These are phyloP conservation scores for Leucopsar rothschildi DNA, from an alignment of 2,113 vertebrate genomes.

Conservation along the genomic window DNA sequence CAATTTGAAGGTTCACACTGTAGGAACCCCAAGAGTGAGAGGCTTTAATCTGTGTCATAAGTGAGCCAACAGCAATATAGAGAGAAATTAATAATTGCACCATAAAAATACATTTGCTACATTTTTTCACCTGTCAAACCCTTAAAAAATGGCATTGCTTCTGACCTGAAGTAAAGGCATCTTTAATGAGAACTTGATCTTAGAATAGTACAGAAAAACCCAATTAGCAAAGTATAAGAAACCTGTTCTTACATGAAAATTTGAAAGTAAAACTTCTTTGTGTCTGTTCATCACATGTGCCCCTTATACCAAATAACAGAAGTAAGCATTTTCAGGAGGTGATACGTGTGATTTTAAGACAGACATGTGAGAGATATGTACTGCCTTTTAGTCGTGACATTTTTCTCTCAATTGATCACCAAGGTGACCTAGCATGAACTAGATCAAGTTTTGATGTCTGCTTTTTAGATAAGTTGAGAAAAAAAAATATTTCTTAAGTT, in stretches of 20 bases:
- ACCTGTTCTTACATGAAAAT: not conserved
- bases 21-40: not conserved
- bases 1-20: not conserved
- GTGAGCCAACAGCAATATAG: not conserved
- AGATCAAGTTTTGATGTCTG: not conserved
- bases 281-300: not conserved
- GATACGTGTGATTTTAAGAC: not conserved
- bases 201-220: not conserved
- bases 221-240: not conserved
- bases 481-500: not conserved
- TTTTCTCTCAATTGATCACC: slow-evolving; percentile 1
- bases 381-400: not conserved
- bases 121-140: not conserved
- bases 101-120: not conserved
- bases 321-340: not conserved
- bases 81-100: not conserved
- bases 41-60: not conserved
- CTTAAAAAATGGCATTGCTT: not conserved
- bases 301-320: not conserved
- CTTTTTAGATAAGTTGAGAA: not conserved
- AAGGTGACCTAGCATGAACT: not conserved
- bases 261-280: not conserved
- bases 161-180: not conserved
- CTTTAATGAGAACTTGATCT: not conserved
- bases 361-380: not conserved